These are phyloP conservation scores for Brachionus sp. DNA, from an alignment of 1,140 invertebrate species.

Conservation along the genomic window DNA sequence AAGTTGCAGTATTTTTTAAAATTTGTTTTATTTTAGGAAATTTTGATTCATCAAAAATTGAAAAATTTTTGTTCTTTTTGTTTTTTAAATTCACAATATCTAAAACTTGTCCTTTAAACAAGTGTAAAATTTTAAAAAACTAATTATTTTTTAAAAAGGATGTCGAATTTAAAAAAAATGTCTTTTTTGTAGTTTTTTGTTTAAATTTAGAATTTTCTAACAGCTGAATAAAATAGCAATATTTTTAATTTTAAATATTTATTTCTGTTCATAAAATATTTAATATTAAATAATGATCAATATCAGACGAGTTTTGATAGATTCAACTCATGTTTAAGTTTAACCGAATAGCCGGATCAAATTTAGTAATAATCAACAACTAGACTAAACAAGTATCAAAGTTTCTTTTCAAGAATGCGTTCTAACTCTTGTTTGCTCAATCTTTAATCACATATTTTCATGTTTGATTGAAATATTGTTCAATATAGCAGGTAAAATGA, in stretches of 20 bases:
- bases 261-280: not conserved
- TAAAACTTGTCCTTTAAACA: too few species aligned
- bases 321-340: not conserved
- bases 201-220: not conserved
- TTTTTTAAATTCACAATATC: too few species aligned
- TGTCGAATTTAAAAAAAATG: too few species aligned
- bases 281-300: not conserved
- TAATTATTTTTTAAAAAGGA: too few species aligned
- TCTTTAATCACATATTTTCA: conserved; percentile 17
- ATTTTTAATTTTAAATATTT: not conserved
- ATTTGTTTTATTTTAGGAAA: too few species aligned
- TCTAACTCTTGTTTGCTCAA: not conserved
- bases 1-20: too few species aligned
- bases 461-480: conserved; percentile 14
- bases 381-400: conserved; percentile 9
- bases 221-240: not conserved
- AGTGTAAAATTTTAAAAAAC: too few species aligned
- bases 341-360: conserved; percentile 1
- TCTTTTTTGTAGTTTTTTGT: too few species aligned
- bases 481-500: not conserved
- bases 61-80: too few species aligned
- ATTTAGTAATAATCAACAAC: not conserved
- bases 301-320: not conserved
- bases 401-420: not conserved
- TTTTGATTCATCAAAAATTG: too few species aligned